These are phyloP conservation scores for Cotesia vestalis DNA, from an alignment of 1,140 invertebrate genomes.

Conservation along the genomic window DNA sequence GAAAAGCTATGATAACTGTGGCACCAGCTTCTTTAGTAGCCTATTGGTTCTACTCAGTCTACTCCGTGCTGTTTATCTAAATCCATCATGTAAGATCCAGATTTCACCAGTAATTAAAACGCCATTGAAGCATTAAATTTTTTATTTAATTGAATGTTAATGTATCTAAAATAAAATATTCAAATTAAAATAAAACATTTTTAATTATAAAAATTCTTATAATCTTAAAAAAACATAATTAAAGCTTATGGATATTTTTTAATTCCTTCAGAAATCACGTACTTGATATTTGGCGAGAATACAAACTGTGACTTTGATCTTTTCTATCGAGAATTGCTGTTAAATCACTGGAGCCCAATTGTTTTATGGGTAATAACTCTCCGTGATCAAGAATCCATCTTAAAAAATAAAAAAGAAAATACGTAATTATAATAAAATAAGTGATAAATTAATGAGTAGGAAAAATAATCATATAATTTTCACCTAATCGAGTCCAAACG, in stretches of 20 bases:
- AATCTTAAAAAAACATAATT: not conserved
- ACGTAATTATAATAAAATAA: no score
- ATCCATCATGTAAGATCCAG: conserved; percentile 78
- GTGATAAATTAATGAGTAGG: not conserved
- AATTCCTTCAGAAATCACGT: conserved; percentile 58
- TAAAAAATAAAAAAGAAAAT: conserved; percentile 41
- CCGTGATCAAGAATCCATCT: conserved; percentile 63
- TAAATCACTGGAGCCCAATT: conserved; percentile 59
- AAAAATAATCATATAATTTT: conserved; percentile 33
- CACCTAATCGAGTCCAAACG: conserved; percentile 76
- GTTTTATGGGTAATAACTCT: conserved; percentile 63
- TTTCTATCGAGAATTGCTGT: conserved; percentile 57
- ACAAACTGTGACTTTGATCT: conserved; percentile 64
- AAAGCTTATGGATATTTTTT: conserved; percentile 62
- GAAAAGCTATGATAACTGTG: conserved; percentile 76
- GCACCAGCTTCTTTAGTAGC: conserved; percentile 88
- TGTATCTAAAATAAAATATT: conserved; percentile 61
- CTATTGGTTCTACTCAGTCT: conserved; percentile 53
- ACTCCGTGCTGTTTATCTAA: conserved; percentile 66
- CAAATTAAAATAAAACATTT: no score
- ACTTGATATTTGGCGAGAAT: conserved; percentile 68
- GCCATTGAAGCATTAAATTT: conserved; percentile 73
- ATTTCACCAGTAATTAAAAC: conserved; percentile 82
- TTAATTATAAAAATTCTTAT: conserved; percentile 38
- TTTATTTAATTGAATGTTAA: conserved; percentile 70